Base-by-base conservation (phyloP, 2,888 invertebrate species). In the Camptogramma bilineatum region DNA sequence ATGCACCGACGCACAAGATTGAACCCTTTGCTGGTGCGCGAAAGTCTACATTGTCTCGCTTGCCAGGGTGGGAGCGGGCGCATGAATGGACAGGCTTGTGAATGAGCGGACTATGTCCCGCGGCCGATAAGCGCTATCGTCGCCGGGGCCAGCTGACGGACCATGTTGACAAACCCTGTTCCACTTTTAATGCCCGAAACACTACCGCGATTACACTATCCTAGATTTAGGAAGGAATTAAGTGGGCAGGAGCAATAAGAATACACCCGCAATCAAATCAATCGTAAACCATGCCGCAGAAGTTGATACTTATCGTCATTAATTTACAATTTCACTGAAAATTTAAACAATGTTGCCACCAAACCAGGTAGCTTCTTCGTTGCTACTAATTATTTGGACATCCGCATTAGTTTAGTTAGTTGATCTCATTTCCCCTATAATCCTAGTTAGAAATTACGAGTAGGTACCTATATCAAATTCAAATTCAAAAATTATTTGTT, bases 101-200 rank as follows among this genome's bases (percentile, higher is more conserved):
- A 93, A 93, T 93, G 92, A 90, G 84, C 86, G 92, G 92, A 92
- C 92, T 92, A 87, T 91, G 92, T 91, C 91, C 92, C 90, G 83
- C 82, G 73, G 81, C 75, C 84, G 92, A 92, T 93, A 93, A 93
- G 90, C 88, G 84, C 86, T 93, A 92, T 92, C 92, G 85, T 77
- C 82, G 62, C 72, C 63, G 87, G 87, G 90, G 91, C 91, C 91
- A 91, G 91, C 91, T 92, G 91, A 91, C 86, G 82, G 83, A 84
- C 85, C 86, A 83, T 88, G 89, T 91, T 91, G 91, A 92, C 92
- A 92, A 91, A 90, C 91, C 89, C 90, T 88, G 92, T 87, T 88
- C 91, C 80, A 92, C 90, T 91, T 92, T 90, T 86, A 79, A 84
- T 85, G 82, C 80, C 79, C 82, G 81, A 77, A 74, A 76, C 82